A percentile compares a stretch with the other conserved stretches of the same genome.
These are phyloP conservation scores for Cydia strobilella DNA, from an alignment of 1,140 invertebrate species.

Conservation along the genomic window DNA sequence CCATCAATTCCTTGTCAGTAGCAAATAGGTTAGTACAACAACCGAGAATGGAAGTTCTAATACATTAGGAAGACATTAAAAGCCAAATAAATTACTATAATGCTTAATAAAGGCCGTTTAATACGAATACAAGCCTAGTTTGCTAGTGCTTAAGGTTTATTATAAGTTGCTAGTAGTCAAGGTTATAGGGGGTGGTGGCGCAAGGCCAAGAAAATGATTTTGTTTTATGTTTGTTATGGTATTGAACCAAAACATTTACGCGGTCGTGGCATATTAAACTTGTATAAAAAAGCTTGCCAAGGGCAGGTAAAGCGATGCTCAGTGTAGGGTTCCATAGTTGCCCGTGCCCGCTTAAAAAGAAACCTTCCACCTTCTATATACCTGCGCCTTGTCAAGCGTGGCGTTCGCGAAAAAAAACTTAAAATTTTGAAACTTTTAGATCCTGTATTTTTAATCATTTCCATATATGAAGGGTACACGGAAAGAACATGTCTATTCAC, in stretches of 20 bases:
- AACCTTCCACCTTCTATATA: no score
- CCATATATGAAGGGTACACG: no score
- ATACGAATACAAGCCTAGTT: background rate
- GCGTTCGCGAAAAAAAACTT: no score
- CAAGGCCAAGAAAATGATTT: conserved; percentile 13
- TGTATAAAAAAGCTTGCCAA: no score
- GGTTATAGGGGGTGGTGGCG: conserved; percentile 11
- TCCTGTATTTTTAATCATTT: no score
- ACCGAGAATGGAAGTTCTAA: background rate
- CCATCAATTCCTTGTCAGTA: background rate
- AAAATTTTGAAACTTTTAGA: no score
- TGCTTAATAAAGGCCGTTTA: background rate
- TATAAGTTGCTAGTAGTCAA: background rate
- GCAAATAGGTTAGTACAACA: background rate
- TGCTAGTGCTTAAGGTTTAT: background rate
- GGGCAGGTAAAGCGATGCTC: no score
- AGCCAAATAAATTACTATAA: conserved; percentile 26
- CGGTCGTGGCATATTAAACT: background rate
- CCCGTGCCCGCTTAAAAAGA: no score
- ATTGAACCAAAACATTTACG: background rate
- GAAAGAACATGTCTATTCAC: no score
- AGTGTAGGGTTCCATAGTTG: no score
- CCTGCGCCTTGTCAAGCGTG: no score
- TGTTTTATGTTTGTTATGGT: background rate
- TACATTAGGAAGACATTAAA: conserved; percentile 24